Base-by-base conservation (phyloP, 2,888 invertebrate genomes). In the Aporophyla nigra region DNA sequence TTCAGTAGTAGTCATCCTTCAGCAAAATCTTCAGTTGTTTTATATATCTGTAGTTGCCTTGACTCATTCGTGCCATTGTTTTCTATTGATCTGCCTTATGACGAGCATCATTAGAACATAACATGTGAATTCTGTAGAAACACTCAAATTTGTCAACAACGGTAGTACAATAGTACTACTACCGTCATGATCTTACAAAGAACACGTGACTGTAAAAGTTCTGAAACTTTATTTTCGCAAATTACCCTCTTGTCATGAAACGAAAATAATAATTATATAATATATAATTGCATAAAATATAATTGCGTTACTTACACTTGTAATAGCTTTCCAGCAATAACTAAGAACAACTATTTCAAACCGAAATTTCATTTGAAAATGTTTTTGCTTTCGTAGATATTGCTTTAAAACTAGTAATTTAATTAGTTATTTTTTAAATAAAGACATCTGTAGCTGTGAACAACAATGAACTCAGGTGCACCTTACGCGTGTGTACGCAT, bases 41-140 rank as follows among this genome's bases (percentile, higher is more conserved):
- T 53, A 51, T 73, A 72, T n/a, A 53, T 59, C 27, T 71, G 59
- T 80, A 49, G 59, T 59, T 65, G 58, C 74, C 78, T 74, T 71
- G 58, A 75, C 49, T 68, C 62, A 69, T 61, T 85, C 65, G 76
- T 62, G 76, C 63, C 59, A 40, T 81, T 67, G 56, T 72, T 68
- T 79, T 58, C 65, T 63, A 76, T 67, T 76, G 61, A 43, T 43
- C 71, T 78, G 80, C 83, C 78, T 83, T 83, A 78, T 58, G 71
- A 76, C 74, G 46, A 74, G 76, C 68, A 61, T 77, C 61, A 62
- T 70, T 65, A 72, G 72, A 71, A 58, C 46, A 70, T 62, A 12
- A 65, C 74, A 62, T 62, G 53, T 43, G 12, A 43, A 58, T 62
- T 62, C 43, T 59, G 68, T 68, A 59, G 40, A 58, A 49, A 68